A percentile compares a stretch with the other conserved stretches of the same genome.
These are phyloP conservation scores for Anguilla pacifica DNA, from an alignment of 2,797 vertebrate species.

Conservation along the genomic window DNA sequence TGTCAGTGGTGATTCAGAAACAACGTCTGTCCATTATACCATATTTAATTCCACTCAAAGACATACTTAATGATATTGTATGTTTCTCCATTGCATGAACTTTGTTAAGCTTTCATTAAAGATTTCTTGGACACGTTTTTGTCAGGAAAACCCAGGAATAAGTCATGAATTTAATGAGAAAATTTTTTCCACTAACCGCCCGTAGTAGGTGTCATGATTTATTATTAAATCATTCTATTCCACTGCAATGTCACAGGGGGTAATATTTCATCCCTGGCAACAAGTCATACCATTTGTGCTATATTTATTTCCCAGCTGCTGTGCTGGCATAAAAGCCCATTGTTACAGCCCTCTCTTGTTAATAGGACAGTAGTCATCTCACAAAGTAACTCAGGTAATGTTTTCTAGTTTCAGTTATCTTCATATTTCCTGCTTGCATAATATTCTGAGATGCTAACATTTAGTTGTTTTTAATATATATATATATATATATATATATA, in stretches of 20 bases:
- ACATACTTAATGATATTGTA: background rate
- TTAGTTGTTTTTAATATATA: background rate
- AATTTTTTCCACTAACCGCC: background rate
- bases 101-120: background rate
- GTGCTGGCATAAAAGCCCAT: slow-evolving; percentile 65
- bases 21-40: background rate
- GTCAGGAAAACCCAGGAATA: background rate
- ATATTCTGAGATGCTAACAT: background rate
- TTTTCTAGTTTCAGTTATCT: background rate
- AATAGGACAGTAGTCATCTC: slow-evolving; percentile 37
- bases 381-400: slow-evolving; percentile 61
- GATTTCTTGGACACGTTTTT: background rate
- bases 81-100: background rate
- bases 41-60: background rate
- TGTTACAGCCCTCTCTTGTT: slow-evolving; percentile 58
- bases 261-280: slow-evolving; percentile 62
- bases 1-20: background rate
- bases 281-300: slow-evolving; percentile 69
- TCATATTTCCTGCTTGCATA: background rate
- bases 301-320: slow-evolving; percentile 61
- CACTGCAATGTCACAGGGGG: slow-evolving; percentile 52
- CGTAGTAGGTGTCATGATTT: slow-evolving; percentile 29
- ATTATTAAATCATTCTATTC: slow-evolving; percentile 52
- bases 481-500: no score
- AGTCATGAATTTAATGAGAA: background rate